phyloP scores from a whole-genome alignment of 2,888 invertebrate genomes.

The Onthophagus sagittarius region DNA sequence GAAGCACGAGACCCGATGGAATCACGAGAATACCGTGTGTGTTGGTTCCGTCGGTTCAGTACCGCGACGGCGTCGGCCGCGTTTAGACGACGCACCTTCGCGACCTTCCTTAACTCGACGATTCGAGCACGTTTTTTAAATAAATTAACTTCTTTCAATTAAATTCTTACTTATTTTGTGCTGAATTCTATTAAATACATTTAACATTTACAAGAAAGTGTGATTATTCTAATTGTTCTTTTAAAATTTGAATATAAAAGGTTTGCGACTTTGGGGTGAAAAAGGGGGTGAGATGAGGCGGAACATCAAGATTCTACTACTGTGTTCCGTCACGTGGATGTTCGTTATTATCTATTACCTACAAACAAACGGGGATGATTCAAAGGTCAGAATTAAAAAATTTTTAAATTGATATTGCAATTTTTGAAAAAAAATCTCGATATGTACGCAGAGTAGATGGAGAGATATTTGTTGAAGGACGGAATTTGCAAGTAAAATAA shows the following conservation, averaged over 20 bases:
- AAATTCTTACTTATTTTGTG: too few relatives aligned
- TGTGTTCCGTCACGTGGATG: conserved; percentile 62
- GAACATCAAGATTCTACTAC: conserved; percentile 58
- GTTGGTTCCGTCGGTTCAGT: not conserved
- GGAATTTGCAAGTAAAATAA: not conserved
- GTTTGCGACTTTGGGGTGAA: not conserved
- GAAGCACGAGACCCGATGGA: not conserved
- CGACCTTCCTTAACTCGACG: not conserved
- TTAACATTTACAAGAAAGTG: too few relatives aligned
- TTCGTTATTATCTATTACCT: conserved; percentile 62
- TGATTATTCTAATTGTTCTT: not conserved
- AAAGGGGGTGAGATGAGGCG: conserved; percentile 50
- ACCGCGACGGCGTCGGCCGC: not conserved
- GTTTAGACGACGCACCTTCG: not conserved
- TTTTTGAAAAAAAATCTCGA: not conserved
- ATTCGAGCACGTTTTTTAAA: not conserved
- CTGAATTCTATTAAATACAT: too few relatives aligned
- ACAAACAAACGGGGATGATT: conserved; percentile 52
- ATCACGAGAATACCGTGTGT: too few relatives aligned
- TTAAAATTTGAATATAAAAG: not conserved
- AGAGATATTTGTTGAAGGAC: not conserved
- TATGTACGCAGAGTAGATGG: not conserved
- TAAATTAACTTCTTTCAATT: too few relatives aligned
- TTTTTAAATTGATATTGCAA: not conserved
- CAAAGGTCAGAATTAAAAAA: conserved; percentile 50